Base-by-base conservation (phyloP, 2,113 vertebrate genomes). In the Cyanocitta stelleri region DNA sequence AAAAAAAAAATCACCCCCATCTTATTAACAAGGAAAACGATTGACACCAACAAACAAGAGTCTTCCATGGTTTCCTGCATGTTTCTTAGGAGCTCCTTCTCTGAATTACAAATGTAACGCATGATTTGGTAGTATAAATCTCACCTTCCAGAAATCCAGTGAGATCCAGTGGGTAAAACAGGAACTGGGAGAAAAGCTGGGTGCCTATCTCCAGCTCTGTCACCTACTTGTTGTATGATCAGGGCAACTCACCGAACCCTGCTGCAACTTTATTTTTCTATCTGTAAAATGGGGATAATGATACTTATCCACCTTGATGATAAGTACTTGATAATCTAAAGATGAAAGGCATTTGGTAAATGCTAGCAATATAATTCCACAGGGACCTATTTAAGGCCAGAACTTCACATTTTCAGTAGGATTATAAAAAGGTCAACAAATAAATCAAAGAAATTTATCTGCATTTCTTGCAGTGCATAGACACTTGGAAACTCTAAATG, bases 21-120 rank as follows among this genome's bases (percentile, higher is more conserved):
- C 23, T 80, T 93, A 96, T 73, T 49, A 85, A 61, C 46, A 95
- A 90, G 62, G 62, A 94, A 95, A 88, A 83, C 20, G 41, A 92
- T 21, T 89, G 67, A 55, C 86, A 94, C 4, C 85, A 90, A 35
- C 69, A 87, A 91, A 83, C 3, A 52, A 49, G 44, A 62, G 49
- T 35, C 49, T 77, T 72, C 59, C 74, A 3, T n/a, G 75, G 11
- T 64, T 75, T 75, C 80, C 59, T 6, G 27, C 33, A 62, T 1
- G 5, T 33, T 64, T 64, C 39, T 71, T 44, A 79, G 46, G n/a
- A 39, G 30, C 58, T 73, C 46, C 39, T 59, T 68, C 85, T 84
- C 32, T 41, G 43, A 24, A 63, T 85, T 81, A 92, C 41, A 83
- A 75, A 84, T 13, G 30, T 1, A 78, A 51, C 0, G 1, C 29